Percentiles rank a stretch among this genome's conserved stretches.
phyloP scores from a whole-genome alignment of 2,888 invertebrate genomes.

The Anaspis maculata region DNA sequence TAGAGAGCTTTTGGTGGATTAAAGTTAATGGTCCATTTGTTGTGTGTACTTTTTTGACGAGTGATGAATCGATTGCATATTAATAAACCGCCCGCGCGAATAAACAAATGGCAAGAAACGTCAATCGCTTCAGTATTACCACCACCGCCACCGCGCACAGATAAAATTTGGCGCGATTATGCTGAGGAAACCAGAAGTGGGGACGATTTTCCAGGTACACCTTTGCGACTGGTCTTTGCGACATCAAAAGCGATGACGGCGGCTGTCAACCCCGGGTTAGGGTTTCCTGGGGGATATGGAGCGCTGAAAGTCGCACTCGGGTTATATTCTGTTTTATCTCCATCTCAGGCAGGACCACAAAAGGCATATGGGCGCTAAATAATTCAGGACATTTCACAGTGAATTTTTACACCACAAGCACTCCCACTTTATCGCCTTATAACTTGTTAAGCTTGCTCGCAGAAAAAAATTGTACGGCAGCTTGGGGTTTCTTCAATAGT shows the following conservation, averaged over 20 bases:
- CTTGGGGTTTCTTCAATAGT: no score
- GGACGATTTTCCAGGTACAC: no score
- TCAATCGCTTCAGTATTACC: conserved; percentile 7
- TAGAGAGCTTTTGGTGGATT: conserved; percentile 15
- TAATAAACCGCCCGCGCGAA: no score
- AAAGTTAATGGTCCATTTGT: conserved; percentile 11
- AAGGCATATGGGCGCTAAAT: conserved; percentile 11
- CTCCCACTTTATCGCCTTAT: no score
- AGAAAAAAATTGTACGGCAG: no score
- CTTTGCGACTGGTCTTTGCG: conserved; percentile 4
- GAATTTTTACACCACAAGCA: no score
- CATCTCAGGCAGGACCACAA: conserved; percentile 7
- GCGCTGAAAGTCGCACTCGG: conserved; percentile 7
- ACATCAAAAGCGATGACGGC: conserved; percentile 7
- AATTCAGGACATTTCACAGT: no score
- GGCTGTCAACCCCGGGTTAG: conserved; percentile 10
- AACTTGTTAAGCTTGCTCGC: no score
- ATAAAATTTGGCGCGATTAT: no score
- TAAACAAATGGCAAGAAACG: no score
- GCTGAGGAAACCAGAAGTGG: no score
- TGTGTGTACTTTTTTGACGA: conserved; percentile 6
- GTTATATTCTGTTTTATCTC: conserved; percentile 12
- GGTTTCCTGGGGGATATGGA: conserved; percentile 9
- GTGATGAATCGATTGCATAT: no score
- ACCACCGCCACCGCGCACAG: neutral